phyloP scores from a whole-genome alignment of 2,113 vertebrate genomes.

The Oreochromis spilurus region DNA sequence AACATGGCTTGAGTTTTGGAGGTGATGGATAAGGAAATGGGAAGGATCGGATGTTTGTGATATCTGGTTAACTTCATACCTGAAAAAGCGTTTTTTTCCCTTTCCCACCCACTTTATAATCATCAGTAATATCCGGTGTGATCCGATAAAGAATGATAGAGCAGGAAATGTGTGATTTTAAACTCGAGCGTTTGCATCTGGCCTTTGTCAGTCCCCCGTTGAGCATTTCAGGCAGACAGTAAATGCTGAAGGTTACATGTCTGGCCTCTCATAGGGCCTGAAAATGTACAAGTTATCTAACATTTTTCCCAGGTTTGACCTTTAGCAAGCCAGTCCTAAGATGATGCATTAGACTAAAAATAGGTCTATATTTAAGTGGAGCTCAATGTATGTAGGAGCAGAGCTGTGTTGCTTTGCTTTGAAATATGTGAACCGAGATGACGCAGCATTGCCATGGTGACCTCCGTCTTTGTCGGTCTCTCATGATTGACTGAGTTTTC shows the following conservation, averaged over 20 bases:
- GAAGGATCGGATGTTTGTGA: background rate
- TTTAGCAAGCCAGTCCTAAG: background rate
- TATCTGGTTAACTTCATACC: background rate
- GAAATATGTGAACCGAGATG: background rate
- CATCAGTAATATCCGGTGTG: background rate
- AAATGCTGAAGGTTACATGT: conserved; percentile 12
- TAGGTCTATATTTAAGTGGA: background rate
- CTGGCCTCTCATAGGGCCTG: background rate
- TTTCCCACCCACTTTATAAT: background rate
- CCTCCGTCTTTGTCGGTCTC: conserved; percentile 27
- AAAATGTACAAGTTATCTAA: conserved; percentile 20
- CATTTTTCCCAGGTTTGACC: conserved; percentile 13
- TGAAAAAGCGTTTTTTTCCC: background rate
- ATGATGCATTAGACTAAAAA: conserved; percentile 7
- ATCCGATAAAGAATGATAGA: background rate
- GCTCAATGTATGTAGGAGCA: background rate
- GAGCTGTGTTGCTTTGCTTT: conserved; percentile 2
- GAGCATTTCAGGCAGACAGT: background rate
- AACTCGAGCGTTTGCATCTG: conserved; percentile 23
- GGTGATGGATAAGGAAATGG: background rate
- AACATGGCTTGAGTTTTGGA: background rate
- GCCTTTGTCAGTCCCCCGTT: background rate
- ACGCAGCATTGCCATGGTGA: conserved; percentile 34
- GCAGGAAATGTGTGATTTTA: conserved; percentile 1
- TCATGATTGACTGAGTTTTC: conserved; percentile 41